phyloP scores from a whole-genome alignment of 1,140 invertebrate genomes.

The Phymorhynchus buccinoides region DNA sequence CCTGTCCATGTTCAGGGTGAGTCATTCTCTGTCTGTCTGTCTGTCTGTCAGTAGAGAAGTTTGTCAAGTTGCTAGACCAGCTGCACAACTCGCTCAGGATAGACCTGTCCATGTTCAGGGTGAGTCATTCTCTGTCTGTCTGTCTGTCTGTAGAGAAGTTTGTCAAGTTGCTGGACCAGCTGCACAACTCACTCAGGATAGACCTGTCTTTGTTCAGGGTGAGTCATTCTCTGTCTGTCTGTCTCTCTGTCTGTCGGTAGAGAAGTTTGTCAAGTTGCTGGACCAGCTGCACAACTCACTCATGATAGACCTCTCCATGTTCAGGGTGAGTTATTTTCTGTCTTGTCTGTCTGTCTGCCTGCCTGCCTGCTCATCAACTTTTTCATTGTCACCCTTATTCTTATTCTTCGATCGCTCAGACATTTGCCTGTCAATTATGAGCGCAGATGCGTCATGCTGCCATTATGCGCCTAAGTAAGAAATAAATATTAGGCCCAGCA shows the following conservation, averaged over 20 bases:
- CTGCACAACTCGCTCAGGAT: conserved; percentile 97
- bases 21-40: no score
- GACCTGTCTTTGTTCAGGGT: no score
- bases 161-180: neutral
- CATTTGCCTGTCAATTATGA: no score
- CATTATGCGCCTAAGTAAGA: no score
- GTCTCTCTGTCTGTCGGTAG: conserved; percentile 84
- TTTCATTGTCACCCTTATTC: neutral
- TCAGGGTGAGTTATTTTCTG: conserved; percentile 78
- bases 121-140: conserved; percentile 46
- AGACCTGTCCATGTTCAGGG: conserved; percentile 97
- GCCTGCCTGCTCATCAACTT: neutral
- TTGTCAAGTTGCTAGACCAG: no score
- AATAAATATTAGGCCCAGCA: no score
- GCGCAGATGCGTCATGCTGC: no score
- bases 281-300: conserved; percentile 99
- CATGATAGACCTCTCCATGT: conserved; percentile 98
- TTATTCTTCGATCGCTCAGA: no score
- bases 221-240: neutral
- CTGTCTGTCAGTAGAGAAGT: no score
- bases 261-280: conserved; percentile 98
- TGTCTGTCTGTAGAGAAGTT: neutral
- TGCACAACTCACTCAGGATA: no score
- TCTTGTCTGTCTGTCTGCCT: neutral
- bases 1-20: no score